Percentiles rank a stretch among this genome's conserved stretches.
phyloP scores from a whole-genome alignment of 64 coral and sea anemone species.

The Montipora foliosa region DNA sequence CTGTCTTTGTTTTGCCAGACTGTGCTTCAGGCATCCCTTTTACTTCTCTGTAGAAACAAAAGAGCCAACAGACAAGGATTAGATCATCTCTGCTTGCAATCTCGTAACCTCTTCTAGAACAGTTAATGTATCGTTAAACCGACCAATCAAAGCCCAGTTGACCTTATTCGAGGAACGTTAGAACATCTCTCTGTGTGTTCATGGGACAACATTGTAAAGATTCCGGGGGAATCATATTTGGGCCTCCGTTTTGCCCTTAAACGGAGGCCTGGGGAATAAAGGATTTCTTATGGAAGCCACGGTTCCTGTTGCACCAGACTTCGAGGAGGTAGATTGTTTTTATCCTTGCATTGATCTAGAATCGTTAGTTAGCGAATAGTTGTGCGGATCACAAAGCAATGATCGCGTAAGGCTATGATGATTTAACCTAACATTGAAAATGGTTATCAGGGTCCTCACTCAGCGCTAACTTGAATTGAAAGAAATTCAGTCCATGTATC shows the following conservation, averaged over 20 bases:
- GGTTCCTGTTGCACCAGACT: slow-evolving; percentile 33
- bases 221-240: background rate
- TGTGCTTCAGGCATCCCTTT: background rate
- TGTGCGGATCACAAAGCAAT: background rate
- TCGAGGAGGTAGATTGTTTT: slow-evolving; percentile 23
- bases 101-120: slow-evolving; percentile 17
- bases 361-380: background rate
- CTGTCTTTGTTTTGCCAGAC: background rate
- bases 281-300: slow-evolving; percentile 20
- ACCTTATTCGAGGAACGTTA: slow-evolving; percentile 31
- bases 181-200: slow-evolving; percentile 1
- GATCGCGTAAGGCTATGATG: background rate
- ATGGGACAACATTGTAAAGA: slow-evolving; percentile 32
- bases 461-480: background rate
- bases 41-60: background rate
- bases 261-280: background rate
- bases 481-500: background rate
- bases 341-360: background rate
- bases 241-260: slow-evolving; percentile 31
- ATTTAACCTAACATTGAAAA: background rate
- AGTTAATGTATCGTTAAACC: slow-evolving; percentile 38
- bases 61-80: background rate
- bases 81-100: slow-evolving; percentile 43
- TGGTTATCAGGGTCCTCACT: background rate
- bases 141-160: slow-evolving; percentile 48